Evolutionary conservation across 2,113 vertebrate species (phyloP).

Genomic region (Sphaerodactylus townsendi): DNA sequence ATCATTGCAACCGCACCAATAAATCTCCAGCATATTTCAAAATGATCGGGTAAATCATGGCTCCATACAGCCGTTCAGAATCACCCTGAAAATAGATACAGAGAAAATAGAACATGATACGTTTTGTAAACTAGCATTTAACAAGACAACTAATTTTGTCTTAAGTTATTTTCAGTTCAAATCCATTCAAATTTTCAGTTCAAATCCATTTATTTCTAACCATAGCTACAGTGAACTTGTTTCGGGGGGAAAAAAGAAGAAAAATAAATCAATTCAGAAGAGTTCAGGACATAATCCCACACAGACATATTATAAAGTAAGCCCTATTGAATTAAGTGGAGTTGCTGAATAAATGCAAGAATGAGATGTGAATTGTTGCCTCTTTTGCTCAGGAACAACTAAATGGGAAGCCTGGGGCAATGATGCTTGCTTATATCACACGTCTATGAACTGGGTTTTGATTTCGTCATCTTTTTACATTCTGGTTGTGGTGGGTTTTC

Average conservation of each 20-base stretch:
- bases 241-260: background rate
- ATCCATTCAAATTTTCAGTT: too few relatives aligned
- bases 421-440: background rate
- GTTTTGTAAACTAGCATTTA: background rate
- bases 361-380: background rate
- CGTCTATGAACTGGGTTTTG: background rate
- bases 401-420: background rate
- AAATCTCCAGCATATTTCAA: background rate
- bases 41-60: too few relatives aligned
- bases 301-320: too few relatives aligned
- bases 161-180: too few relatives aligned
- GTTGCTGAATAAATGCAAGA: background rate
- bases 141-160: too few relatives aligned
- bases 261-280: background rate
- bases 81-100: background rate
- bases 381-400: background rate
- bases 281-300: background rate
- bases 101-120: background rate
- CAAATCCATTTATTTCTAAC: background rate
- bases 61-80: too few relatives aligned
- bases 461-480: rapidly evolving
- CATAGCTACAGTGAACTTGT: background rate
- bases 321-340: background rate
- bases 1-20: background rate
- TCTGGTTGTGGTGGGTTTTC: too few relatives aligned